Percentiles rank a stretch among this genome's conserved stretches.
phyloP scores from a whole-genome alignment of 92 coral and sea anemone species.

The Montipora capitata region DNA sequence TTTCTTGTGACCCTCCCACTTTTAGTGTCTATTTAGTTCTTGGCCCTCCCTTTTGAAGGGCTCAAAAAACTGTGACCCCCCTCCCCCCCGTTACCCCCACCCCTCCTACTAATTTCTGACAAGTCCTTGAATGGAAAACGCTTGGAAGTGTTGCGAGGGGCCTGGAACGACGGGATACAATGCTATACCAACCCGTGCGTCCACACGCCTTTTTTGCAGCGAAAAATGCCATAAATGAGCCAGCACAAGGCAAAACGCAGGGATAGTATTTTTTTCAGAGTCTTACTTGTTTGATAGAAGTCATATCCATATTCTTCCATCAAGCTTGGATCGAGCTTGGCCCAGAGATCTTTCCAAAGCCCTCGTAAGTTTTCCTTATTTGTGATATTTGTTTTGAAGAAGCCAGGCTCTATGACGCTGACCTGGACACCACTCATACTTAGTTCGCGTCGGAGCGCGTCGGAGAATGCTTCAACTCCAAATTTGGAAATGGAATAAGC shows the following conservation, averaged over 20 bases:
- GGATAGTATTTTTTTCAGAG: not conserved
- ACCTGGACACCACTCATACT: constrained; percentile 74
- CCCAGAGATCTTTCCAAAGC: constrained; percentile 83
- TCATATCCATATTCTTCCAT: constrained; percentile 89
- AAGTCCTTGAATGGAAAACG: too few species aligned
- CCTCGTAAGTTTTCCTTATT: constrained; percentile 59
- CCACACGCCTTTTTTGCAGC: too few species aligned
- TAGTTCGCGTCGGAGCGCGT: constrained; percentile 94
- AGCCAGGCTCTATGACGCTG: constrained; percentile 94
- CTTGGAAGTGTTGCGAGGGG: too few species aligned
- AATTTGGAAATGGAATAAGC: constrained; percentile 88
- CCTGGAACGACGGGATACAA: too few species aligned
- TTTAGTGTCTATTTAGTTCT: too few species aligned
- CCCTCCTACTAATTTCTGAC: too few species aligned
- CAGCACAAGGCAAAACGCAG: not conserved
- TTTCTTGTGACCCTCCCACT: too few species aligned
- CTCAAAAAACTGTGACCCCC: too few species aligned
- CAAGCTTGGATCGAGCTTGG: constrained; percentile 62
- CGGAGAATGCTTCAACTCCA: constrained; percentile 97
- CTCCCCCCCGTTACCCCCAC: too few species aligned
- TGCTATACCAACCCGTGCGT: too few species aligned
- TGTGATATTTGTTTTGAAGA: constrained; percentile 87
- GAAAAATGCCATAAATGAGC: too few species aligned
- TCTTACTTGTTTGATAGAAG: constrained; percentile 83
- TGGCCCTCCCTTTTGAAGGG: too few species aligned